Conservation (phyloP, 2,888 invertebrate species). For the Pammene fasciana region DNA sequence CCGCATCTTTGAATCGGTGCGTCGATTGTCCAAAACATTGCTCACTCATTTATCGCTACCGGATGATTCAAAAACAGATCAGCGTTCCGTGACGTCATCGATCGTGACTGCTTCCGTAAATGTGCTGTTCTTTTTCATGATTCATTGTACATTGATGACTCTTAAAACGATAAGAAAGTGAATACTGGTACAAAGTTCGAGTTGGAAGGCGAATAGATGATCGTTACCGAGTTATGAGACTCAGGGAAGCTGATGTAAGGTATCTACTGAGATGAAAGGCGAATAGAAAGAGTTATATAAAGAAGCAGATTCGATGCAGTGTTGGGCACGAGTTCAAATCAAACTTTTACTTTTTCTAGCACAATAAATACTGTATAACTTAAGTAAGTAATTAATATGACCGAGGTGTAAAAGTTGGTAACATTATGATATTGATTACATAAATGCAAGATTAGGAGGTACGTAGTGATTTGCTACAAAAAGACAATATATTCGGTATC, state of each 20-base stretch:
- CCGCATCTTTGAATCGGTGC: constrained; percentile 12
- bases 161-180: neutral
- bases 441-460: neutral
- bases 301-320: constrained; percentile 59
- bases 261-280: constrained; percentile 37
- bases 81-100: constrained; percentile 27
- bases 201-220: constrained; percentile 2
- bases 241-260: constrained; percentile 31
- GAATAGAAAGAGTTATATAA: constrained; percentile 50
- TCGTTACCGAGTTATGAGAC: neutral
- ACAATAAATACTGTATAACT: constrained; percentile 2
- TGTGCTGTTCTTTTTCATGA: constrained; percentile 15
- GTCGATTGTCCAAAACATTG: constrained; percentile 25
- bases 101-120: constrained; percentile 35
- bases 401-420: neutral
- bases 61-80: constrained; percentile 36
- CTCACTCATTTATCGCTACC: constrained; percentile 32
- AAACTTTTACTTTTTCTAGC: constrained; percentile 71
- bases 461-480: no score
- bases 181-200: constrained; percentile 1
- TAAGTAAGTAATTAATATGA: constrained; percentile 9
- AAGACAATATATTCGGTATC: no score
- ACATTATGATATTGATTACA: neutral
- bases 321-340: constrained; percentile 47
- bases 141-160: constrained; percentile 36